A percentile compares a stretch with the other conserved stretches of the same genome.
phyloP scores from a whole-genome alignment of 30 jellyfish, hydroid and myxozoan species.

The Rhopilema esculentum region DNA sequence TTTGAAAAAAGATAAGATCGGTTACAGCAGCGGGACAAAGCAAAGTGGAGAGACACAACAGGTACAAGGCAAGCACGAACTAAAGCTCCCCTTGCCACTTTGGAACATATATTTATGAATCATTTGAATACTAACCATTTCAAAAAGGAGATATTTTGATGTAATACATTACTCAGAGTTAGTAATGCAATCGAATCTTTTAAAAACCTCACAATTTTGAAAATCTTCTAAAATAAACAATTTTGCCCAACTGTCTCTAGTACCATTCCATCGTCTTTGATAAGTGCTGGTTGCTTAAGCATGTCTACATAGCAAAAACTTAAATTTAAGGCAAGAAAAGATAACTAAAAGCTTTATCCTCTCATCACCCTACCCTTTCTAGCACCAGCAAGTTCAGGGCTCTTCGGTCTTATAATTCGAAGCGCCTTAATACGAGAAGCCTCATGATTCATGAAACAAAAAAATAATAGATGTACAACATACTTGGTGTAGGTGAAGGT shows the following conservation, averaged over 20 bases:
- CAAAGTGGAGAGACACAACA: background rate
- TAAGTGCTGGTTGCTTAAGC: background rate
- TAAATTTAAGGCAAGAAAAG: no score
- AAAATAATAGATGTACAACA: background rate
- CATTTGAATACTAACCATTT: no score
- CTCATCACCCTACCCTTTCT: no score
- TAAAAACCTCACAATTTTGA: background rate
- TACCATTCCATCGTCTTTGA: background rate
- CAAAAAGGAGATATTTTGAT: no score
- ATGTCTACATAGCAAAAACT: no score
- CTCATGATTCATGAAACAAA: background rate
- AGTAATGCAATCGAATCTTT: background rate
- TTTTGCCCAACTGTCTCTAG: no score
- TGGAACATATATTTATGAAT: no score
- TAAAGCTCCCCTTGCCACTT: no score
- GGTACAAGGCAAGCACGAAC: background rate
- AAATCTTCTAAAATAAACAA: background rate
- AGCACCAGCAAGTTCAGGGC: no score
- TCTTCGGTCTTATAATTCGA: no score
- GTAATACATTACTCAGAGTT: no score
- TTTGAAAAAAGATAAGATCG: background rate
- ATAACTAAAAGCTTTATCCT: no score
- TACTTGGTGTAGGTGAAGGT: conserved; percentile 6
- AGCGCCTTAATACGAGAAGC: background rate
- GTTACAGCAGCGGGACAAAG: background rate